These are phyloP conservation scores for Drosophila quasianomalipes DNA, from an alignment of 2,888 invertebrate species.

Conservation along the genomic window DNA sequence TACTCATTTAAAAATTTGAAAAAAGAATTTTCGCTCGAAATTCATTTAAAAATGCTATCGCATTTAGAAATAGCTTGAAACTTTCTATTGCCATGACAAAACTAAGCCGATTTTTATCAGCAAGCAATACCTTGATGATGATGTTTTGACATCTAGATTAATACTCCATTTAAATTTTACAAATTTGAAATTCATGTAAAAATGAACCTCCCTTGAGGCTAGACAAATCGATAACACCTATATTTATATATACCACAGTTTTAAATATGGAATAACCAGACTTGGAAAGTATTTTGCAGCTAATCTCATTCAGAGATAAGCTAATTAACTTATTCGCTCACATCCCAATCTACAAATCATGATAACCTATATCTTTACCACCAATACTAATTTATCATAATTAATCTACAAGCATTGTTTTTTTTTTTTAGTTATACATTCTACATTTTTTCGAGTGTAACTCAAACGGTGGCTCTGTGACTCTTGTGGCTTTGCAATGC, in stretches of 20 bases:
- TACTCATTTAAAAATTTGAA: background rate
- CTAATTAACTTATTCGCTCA: background rate
- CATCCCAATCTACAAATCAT: background rate
- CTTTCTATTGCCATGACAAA: background rate
- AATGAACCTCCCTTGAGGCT: background rate
- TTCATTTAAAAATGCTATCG: background rate
- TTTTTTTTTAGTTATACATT: background rate
- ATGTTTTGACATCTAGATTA: background rate
- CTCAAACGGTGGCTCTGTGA: constrained; percentile 25
- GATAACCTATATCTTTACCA: background rate
- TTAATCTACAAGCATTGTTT: background rate
- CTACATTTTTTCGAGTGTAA: constrained; percentile 8
- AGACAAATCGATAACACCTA: background rate
- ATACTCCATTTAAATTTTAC: background rate
- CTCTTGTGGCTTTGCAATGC: constrained; percentile 67
- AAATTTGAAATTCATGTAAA: background rate
- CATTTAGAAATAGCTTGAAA: background rate
- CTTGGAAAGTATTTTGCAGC: background rate
- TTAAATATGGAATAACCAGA: background rate
- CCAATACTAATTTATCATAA: background rate
- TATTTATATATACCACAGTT: background rate
- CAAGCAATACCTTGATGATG: background rate
- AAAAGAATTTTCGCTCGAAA: background rate
- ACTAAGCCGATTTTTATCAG: background rate
- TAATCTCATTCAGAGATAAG: background rate